These are phyloP conservation scores for Lycaena phlaeas DNA, from an alignment of 2,888 invertebrate genomes.

Conservation along the genomic window DNA sequence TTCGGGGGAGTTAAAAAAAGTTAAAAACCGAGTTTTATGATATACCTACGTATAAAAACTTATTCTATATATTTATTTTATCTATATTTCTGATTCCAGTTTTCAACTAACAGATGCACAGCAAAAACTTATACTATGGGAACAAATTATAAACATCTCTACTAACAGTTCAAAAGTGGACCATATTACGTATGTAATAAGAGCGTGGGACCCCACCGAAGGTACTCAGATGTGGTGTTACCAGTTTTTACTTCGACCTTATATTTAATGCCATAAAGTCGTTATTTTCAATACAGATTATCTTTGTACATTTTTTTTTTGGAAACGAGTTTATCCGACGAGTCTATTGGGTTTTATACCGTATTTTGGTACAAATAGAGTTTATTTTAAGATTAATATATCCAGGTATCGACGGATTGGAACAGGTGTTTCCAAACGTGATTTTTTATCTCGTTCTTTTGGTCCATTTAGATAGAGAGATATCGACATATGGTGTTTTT, in stretches of 20 bases:
- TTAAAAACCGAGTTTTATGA: too few relatives aligned
- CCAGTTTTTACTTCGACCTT: too few relatives aligned
- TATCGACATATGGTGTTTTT: too few relatives aligned
- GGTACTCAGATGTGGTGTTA: too few relatives aligned
- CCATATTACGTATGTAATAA: too few relatives aligned
- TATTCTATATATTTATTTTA: too few relatives aligned
- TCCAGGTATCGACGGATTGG: constrained; percentile 20
- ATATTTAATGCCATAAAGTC: background rate
- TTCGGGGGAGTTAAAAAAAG: too few relatives aligned
- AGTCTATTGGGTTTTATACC: background rate
- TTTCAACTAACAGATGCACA: constrained; percentile 1
- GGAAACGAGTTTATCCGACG: constrained; percentile 2
- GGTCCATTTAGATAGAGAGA: background rate
- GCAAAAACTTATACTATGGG: background rate
- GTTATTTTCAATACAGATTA: background rate
- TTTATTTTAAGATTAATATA: too few relatives aligned
- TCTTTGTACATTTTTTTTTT: background rate
- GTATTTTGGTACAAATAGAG: background rate
- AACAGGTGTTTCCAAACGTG: constrained; percentile 22
- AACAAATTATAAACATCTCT: background rate
- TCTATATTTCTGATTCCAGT: too few relatives aligned
- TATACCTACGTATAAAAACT: too few relatives aligned
- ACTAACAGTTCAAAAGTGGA: background rate
- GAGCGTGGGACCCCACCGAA: background rate
- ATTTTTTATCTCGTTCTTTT: constrained; percentile 15